phyloP scores from a whole-genome alignment of 2,888 invertebrate genomes.

The Megamerina dolium region DNA sequence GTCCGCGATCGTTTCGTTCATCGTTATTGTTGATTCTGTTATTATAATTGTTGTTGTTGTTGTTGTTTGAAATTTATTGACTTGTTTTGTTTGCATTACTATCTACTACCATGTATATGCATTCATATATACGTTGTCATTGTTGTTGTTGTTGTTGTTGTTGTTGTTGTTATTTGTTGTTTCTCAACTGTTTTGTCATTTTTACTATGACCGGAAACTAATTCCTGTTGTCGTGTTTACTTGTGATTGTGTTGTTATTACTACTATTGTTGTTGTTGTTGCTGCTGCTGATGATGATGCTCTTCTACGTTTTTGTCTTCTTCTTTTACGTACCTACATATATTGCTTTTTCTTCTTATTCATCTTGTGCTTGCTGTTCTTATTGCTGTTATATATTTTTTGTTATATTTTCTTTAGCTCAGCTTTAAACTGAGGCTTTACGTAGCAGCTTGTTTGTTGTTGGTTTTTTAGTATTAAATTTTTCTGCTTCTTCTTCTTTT shows the following conservation, averaged over 20 bases:
- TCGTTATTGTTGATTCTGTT: constrained; percentile 4
- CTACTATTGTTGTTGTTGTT: constrained; percentile 29
- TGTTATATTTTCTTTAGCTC: neutral
- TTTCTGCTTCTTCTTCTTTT: no score
- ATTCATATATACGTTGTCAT: no score
- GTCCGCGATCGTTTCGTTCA: neutral
- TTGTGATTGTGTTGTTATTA: no score
- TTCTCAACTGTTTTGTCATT: constrained; percentile 12
- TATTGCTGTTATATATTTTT: neutral
- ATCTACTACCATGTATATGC: constrained; percentile 6
- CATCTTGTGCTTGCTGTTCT: constrained; percentile 20
- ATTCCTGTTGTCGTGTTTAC: constrained; percentile 17
- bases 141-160: constrained; percentile 10
- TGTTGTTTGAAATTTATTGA: constrained; percentile 18
- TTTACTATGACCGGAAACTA: constrained; percentile 23
- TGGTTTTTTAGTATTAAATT: no score
- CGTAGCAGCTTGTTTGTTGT: no score
- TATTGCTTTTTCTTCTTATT: constrained; percentile 4
- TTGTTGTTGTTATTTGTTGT: constrained; percentile 9
- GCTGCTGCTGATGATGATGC: neutral
- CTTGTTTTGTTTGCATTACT: constrained; percentile 5
- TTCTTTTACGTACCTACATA: neutral
- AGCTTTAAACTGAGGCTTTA: neutral
- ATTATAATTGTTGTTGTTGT: constrained; percentile 9
- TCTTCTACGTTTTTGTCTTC: neutral